Percentiles rank a stretch among this genome's conserved stretches.
Evolutionary conservation across 2,888 invertebrate species (phyloP).

Genomic region (Eubasilissa splendida): DNA sequence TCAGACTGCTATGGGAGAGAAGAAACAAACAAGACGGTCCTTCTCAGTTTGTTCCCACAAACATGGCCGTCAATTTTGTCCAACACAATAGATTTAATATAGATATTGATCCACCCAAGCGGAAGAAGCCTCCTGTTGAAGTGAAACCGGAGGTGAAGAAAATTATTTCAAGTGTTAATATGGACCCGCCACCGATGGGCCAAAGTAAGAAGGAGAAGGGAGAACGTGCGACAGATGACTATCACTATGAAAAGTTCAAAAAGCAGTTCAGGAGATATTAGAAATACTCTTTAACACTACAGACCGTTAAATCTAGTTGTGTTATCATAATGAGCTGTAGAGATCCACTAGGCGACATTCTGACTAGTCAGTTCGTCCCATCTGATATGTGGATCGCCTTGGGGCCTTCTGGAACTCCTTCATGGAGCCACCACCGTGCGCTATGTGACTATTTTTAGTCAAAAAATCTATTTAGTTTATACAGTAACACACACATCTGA

Average conservation of each 20-base stretch:
- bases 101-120: conserved; percentile 78
- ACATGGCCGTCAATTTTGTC: conserved; percentile 98
- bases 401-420: too few relatives aligned
- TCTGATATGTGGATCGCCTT: too few relatives aligned
- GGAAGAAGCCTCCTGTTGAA: conserved; percentile 72
- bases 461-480: too few relatives aligned
- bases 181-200: conserved; percentile 59
- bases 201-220: conserved; percentile 78
- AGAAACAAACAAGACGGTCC: conserved; percentile 94
- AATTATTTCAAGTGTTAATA: conserved; percentile 34
- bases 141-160: conserved; percentile 70
- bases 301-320: too few relatives aligned
- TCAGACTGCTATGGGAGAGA: conserved; percentile 90
- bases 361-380: too few relatives aligned
- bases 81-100: conserved; percentile 97
- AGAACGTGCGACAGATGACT: conserved; percentile 97
- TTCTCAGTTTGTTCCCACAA: conserved; percentile 96
- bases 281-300: conserved; percentile 54
- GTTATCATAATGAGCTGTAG: too few relatives aligned
- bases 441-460: too few relatives aligned
- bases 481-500: too few relatives aligned
- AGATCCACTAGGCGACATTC: too few relatives aligned
- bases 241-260: conserved; percentile 96
- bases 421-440: too few relatives aligned
- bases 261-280: conserved; percentile 94